These are phyloP conservation scores for Pardalotus punctatus DNA, from an alignment of 2,113 vertebrate genomes.

Conservation along the genomic window DNA sequence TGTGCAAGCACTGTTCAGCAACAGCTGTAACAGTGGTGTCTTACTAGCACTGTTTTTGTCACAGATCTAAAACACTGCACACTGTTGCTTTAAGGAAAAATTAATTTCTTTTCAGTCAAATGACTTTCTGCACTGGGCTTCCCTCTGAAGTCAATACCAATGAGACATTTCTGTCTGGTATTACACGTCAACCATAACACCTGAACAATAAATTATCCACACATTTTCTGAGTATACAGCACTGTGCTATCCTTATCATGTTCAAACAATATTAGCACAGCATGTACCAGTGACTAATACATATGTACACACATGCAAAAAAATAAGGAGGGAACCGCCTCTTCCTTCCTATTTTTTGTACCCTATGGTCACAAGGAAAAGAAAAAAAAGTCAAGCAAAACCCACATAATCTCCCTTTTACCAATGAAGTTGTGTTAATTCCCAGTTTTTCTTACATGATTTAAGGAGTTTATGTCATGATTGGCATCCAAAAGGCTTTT, in stretches of 20 bases:
- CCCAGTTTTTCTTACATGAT: constrained; percentile 73
- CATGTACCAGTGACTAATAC: neutral
- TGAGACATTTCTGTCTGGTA: neutral
- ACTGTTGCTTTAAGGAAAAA: accelerated
- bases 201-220: neutral
- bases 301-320: neutral
- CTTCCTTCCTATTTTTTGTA: neutral
- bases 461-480: constrained; percentile 75
- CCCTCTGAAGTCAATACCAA: neutral
- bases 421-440: neutral
- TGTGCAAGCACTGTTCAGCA: neutral
- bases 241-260: neutral
- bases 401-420: neutral
- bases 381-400: neutral
- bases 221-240: neutral
- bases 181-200: neutral
- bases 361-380: neutral
- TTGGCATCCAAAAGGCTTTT: constrained; percentile 77
- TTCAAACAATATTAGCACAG: neutral
- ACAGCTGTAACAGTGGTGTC: neutral
- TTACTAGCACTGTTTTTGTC: neutral
- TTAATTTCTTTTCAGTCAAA: neutral
- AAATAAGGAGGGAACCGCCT: neutral
- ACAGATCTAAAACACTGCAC: neutral
- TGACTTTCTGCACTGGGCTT: neutral